Evolutionary conservation across 2,113 vertebrate genomes (phyloP).

Genomic region (Tragelaphus scriptus): DNA sequence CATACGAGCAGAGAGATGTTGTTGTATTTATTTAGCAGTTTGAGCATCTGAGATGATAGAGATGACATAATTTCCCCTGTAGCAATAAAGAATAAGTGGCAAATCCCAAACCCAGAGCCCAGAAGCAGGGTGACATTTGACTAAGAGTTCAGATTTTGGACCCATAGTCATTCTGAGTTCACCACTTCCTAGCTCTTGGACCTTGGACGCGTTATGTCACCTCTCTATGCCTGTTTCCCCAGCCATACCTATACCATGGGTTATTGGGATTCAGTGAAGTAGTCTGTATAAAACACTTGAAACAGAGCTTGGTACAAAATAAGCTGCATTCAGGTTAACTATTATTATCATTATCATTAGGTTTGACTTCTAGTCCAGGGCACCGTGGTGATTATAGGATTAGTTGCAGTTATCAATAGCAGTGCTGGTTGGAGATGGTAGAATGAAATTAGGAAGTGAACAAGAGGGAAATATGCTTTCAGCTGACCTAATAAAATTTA

Average conservation of each 20-base stretch:
- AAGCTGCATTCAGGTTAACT: background rate
- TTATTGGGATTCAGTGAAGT: background rate
- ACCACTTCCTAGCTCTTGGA: background rate
- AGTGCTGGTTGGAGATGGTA: background rate
- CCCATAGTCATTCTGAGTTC: background rate
- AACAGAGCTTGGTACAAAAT: background rate
- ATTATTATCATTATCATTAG: background rate
- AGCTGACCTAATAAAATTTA: background rate
- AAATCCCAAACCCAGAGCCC: background rate
- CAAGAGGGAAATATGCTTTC: background rate
- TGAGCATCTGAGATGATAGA: background rate
- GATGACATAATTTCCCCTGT: background rate
- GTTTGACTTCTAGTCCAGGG: background rate
- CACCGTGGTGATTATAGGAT: background rate
- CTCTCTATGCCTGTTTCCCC: background rate
- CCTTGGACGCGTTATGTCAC: background rate
- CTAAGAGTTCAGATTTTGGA: background rate
- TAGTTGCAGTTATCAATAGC: background rate
- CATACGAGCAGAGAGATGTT: background rate
- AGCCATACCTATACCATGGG: background rate
- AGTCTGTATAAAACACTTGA: background rate
- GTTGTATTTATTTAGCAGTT: background rate
- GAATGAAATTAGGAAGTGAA: background rate
- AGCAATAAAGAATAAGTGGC: background rate
- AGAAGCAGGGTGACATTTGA: background rate